A percentile compares a stretch with the other conserved stretches of the same genome.
Conservation (phyloP, 2,113 vertebrate genomes). For the Heterotis niloticus region DNA sequence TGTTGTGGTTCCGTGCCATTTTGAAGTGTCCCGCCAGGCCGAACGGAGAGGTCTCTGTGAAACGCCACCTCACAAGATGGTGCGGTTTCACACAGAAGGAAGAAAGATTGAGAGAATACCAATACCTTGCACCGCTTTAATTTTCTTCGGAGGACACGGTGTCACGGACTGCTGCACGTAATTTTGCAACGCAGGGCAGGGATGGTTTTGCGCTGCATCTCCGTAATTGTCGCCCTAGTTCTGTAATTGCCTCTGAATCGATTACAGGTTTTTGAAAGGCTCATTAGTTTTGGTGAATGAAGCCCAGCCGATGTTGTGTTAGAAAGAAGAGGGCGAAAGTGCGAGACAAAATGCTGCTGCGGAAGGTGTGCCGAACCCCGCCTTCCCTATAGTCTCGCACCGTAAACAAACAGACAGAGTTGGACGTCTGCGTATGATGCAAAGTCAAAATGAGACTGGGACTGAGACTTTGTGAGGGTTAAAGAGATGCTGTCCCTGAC, state of each 20-base stretch:
- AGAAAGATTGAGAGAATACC: background rate
- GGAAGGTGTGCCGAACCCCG: background rate
- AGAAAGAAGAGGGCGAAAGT: background rate
- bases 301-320: background rate
- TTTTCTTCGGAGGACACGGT: background rate
- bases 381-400: background rate
- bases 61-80: background rate
- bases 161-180: slow-evolving; percentile 6
- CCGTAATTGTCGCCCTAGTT: slow-evolving; percentile 8
- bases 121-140: background rate
- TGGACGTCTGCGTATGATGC: no score
- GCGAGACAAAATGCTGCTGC: background rate
- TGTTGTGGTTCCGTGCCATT: background rate
- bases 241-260: slow-evolving; percentile 4
- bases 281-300: slow-evolving; percentile 10
- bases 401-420: background rate
- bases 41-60: background rate
- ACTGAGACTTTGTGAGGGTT: no score
- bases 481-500: no score
- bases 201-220: background rate
- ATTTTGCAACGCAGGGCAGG: slow-evolving; percentile 8
- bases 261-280: slow-evolving; percentile 14
- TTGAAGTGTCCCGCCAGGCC: background rate
- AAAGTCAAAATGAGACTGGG: no score
- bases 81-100: background rate